A percentile compares a stretch with the other conserved stretches of the same genome.
phyloP scores from a whole-genome alignment of 2,888 invertebrate genomes.

The Ectropis crepuscularia region DNA sequence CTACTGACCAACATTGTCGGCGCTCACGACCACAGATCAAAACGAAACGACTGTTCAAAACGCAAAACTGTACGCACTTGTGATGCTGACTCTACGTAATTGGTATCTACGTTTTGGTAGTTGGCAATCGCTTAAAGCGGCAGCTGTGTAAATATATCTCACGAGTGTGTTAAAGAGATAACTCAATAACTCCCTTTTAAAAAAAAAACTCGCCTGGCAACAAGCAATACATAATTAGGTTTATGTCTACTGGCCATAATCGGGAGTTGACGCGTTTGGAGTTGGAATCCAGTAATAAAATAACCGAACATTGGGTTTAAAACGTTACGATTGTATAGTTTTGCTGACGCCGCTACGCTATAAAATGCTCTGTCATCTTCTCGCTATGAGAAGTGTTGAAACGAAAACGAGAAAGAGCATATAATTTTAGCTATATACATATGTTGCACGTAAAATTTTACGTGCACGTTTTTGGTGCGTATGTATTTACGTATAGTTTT shows the following conservation, averaged over 20 bases:
- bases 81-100: no score
- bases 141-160: no score
- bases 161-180: no score
- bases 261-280: no score
- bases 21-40: slow-evolving; percentile 39
- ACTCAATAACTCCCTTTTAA: no score
- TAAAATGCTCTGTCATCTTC: slow-evolving; percentile 8
- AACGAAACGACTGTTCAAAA: not conserved
- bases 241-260: no score
- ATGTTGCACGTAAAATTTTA: not conserved
- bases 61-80: not conserved
- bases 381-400: slow-evolving; percentile 23
- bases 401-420: slow-evolving; percentile 42
- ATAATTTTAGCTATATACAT: slow-evolving; percentile 18
- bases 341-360: not conserved
- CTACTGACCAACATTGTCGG: slow-evolving; percentile 73
- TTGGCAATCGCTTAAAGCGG: no score
- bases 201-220: no score
- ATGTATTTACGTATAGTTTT: slow-evolving; percentile 1
- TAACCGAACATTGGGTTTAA: no score
- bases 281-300: no score
- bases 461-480: not conserved
- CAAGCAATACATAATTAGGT: no score
- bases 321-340: not conserved
- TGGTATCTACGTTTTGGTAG: no score